Evolutionary conservation across 2,113 vertebrate species (phyloP).

Genomic region (Hippoglossus stenolepis): DNA sequence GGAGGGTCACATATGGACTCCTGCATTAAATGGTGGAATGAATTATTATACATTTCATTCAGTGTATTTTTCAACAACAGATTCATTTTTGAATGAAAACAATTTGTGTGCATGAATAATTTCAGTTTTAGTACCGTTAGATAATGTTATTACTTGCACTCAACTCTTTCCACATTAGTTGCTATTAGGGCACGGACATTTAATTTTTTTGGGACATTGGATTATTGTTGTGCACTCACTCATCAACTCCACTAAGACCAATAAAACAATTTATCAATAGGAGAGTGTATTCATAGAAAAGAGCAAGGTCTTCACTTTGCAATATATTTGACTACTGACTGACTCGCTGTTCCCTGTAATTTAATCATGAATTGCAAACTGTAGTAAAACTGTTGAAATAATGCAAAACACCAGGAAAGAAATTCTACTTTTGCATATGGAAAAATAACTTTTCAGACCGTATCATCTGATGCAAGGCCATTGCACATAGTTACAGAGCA

Average conservation of each 20-base stretch:
- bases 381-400: constrained; percentile 7
- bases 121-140: constrained; percentile 1
- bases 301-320: too few species aligned
- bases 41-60: constrained; percentile 2
- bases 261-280: not conserved
- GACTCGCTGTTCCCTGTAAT: not conserved
- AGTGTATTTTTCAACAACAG: constrained; percentile 3
- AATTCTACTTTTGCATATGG: not conserved
- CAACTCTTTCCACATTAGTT: constrained; percentile 11
- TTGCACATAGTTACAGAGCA: constrained; percentile 27
- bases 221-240: too few species aligned
- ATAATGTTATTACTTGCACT: not conserved
- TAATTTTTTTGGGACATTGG: not conserved
- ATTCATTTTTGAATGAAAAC: not conserved
- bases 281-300: constrained; percentile 4
- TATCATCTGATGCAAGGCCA: constrained; percentile 12
- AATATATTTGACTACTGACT: not conserved
- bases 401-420: constrained; percentile 3
- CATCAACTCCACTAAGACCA: constrained; percentile 3
- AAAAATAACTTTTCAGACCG: constrained; percentile 18
- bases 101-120: not conserved
- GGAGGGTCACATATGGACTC: not conserved
- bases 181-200: not conserved
- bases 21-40: constrained; percentile 3
- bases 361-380: constrained; percentile 22